Conservation (phyloP, 2,113 vertebrate species). For the Oreochromis niloticus region DNA sequence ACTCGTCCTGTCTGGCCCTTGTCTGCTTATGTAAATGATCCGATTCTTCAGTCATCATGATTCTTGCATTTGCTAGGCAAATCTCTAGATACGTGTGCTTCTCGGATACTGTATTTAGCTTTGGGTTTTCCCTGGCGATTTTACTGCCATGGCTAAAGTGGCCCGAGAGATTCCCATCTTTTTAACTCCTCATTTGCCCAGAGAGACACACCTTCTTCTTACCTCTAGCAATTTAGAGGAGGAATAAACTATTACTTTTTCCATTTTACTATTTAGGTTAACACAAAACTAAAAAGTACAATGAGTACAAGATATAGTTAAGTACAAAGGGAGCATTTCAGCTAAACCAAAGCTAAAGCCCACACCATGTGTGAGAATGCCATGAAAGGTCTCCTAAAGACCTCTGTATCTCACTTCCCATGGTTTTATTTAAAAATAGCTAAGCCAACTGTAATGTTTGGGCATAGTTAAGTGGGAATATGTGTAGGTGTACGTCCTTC, state of each 20-base stretch:
- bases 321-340: neutral
- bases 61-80: constrained; percentile 30
- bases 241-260: neutral
- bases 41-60: neutral
- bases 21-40: constrained; percentile 35
- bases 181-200: neutral
- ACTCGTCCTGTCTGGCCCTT: neutral
- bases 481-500: neutral
- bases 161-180: neutral
- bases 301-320: neutral
- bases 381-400: neutral
- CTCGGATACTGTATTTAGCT: constrained; percentile 31
- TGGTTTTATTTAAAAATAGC: constrained; percentile 23
- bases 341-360: neutral
- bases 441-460: neutral
- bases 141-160: neutral
- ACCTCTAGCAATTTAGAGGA: constrained; percentile 2
- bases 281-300: neutral
- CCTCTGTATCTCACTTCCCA: neutral
- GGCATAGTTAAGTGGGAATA: neutral
- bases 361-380: neutral
- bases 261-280: neutral
- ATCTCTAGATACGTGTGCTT: constrained; percentile 2
- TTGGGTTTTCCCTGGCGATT: constrained; percentile 11
- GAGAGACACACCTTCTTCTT: neutral